Percentiles rank a stretch among this genome's conserved stretches.
Evolutionary conservation across 2,888 invertebrate genomes (phyloP).

Genomic region (Dynastes tityus): DNA sequence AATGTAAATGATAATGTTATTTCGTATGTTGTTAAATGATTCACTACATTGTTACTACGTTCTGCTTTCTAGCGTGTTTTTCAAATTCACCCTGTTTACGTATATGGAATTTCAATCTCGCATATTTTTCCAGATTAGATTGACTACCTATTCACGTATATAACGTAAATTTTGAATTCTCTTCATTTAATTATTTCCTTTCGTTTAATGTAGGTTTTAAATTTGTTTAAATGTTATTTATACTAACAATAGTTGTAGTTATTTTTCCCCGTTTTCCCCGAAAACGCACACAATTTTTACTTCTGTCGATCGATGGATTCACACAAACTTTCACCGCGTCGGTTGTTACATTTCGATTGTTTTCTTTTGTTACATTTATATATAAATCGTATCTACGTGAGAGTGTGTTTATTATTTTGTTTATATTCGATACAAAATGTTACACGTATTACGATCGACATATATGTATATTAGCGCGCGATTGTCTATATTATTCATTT

Average conservation of each 20-base stretch:
- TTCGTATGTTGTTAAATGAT: too few relatives aligned
- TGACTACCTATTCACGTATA: background rate
- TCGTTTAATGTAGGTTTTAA: constrained; percentile 8
- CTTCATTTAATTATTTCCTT: constrained; percentile 12
- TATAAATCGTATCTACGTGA: constrained; percentile 42
- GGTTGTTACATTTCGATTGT: constrained; percentile 13
- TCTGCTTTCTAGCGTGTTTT: too few relatives aligned
- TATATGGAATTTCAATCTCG: background rate
- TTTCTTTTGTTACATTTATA: constrained; percentile 48
- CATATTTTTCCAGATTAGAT: background rate
- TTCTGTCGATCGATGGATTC: constrained; percentile 15
- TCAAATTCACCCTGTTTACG: too few relatives aligned
- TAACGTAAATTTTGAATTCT: constrained; percentile 10
- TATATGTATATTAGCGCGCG: constrained; percentile 14
- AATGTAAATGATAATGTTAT: too few relatives aligned
- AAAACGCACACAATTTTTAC: constrained; percentile 21
- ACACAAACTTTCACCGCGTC: constrained; percentile 10
- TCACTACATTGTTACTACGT: too few relatives aligned
- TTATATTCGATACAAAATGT: constrained; percentile 31
- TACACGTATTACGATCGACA: constrained; percentile 30
- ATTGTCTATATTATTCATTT: constrained; percentile 28
- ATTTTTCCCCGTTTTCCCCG: constrained; percentile 25
- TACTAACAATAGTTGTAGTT: constrained; percentile 13
- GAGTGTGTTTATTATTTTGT: constrained; percentile 34
- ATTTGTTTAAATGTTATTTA: constrained; percentile 14